Percentiles rank a stretch among this genome's conserved stretches.
Conservation (phyloP, 2,797 vertebrate species). For the Chaetophractus vellerosus region DNA sequence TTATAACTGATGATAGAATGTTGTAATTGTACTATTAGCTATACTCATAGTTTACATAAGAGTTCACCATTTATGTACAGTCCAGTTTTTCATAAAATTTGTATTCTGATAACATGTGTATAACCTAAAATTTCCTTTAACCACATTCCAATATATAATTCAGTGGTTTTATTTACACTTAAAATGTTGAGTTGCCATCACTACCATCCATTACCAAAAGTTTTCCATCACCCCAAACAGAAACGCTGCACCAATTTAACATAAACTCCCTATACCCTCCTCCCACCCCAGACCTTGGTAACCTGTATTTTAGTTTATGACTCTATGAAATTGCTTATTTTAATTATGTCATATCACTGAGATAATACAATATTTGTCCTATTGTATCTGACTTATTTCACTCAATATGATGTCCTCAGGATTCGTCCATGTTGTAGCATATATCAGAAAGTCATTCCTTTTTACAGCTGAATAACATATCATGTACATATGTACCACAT, state of each 20-base stretch:
- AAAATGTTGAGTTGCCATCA: not conserved
- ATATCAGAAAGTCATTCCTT: no score
- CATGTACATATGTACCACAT: no score
- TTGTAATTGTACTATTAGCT: no score
- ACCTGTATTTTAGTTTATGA: not conserved
- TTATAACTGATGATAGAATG: no score
- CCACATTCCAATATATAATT: not conserved
- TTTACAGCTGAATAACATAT: no score
- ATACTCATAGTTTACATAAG: no score
- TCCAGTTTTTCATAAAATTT: not conserved
- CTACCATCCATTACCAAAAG: no score
- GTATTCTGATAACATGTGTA: not conserved
- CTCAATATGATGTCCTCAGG: no score
- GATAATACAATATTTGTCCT: no score
- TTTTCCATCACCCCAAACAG: not conserved
- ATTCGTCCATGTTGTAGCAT: no score
- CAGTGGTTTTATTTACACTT: not conserved
- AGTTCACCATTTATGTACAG: no score
- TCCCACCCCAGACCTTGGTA: not conserved
- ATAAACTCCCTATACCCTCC: not conserved
- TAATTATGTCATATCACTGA: not conserved
- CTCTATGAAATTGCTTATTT: not conserved
- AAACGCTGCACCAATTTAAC: not conserved
- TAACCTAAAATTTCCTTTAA: not conserved
- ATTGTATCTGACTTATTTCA: not conserved